These are phyloP conservation scores for Saxidomus purpurata DNA, from an alignment of 1,140 invertebrate genomes.

Conservation along the genomic window DNA sequence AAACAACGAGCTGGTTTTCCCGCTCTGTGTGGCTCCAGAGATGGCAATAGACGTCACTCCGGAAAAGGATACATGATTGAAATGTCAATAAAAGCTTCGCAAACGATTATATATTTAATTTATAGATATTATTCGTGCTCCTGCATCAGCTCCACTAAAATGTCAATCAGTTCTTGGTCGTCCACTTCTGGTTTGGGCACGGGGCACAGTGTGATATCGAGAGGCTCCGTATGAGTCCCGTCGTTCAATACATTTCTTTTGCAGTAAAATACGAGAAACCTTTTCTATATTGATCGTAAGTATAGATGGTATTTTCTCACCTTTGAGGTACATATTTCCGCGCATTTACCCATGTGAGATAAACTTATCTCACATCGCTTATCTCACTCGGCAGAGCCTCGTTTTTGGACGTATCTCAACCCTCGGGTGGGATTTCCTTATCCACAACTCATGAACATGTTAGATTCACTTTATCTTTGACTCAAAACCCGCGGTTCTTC, in stretches of 20 bases:
- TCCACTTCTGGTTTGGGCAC: not conserved
- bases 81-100: no score
- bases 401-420: no score
- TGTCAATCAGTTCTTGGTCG: slow-evolving; percentile 32
- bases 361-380: no score
- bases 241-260: slow-evolving; percentile 31
- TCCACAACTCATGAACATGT: no score
- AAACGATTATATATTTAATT: no score
- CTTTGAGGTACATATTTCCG: no score
- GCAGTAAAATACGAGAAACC: slow-evolving; percentile 42
- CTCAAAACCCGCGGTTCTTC: not conserved
- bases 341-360: no score
- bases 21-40: slow-evolving; percentile 34
- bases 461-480: no score
- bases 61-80: slow-evolving; percentile 51
- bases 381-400: no score
- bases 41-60: slow-evolving; percentile 40
- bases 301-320: not conserved
- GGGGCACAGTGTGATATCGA: slow-evolving; percentile 29
- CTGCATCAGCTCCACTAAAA: not conserved
- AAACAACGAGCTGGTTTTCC: slow-evolving; percentile 31
- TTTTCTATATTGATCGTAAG: not conserved
- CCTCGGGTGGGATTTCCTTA: no score
- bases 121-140: not conserved
- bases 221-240: slow-evolving; percentile 24